A percentile compares a stretch with the other conserved stretches of the same genome.
Conservation (phyloP, 2,888 invertebrate genomes). For the Lasioglossum pauxillum region DNA sequence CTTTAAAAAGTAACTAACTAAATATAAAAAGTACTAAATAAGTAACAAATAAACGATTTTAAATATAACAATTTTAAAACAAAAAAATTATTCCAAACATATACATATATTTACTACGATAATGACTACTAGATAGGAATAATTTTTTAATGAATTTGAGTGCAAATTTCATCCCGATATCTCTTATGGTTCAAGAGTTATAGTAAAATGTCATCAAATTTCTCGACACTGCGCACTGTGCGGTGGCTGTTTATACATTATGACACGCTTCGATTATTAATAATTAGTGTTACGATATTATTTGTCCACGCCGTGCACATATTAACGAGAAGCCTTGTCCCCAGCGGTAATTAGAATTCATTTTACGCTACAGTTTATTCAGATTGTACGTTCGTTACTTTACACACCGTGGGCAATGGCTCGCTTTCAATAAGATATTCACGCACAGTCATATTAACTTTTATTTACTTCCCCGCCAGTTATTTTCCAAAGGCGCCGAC, state of each 20-base stretch:
- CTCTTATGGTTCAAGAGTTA: no score
- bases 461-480: conserved; percentile 9
- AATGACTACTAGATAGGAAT: no score
- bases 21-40: no score
- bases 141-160: no score
- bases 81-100: no score
- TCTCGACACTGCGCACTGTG: no score
- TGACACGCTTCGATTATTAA: conserved; percentile 3
- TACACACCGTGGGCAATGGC: not conserved
- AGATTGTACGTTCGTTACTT: conserved; percentile 20
- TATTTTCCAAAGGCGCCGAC: conserved; percentile 4
- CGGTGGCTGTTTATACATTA: not conserved
- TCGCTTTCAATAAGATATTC: conserved; percentile 6
- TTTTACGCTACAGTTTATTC: not conserved
- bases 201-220: no score
- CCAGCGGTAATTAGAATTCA: not conserved
- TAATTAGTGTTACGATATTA: conserved; percentile 21
- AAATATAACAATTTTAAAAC: no score
- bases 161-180: no score
- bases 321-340: not conserved
- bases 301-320: not conserved
- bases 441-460: not conserved
- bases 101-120: no score
- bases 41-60: no score
- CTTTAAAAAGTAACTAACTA: no score